Conservation (phyloP, 2,797 vertebrate species). For the Sebastes melanostomus region DNA sequence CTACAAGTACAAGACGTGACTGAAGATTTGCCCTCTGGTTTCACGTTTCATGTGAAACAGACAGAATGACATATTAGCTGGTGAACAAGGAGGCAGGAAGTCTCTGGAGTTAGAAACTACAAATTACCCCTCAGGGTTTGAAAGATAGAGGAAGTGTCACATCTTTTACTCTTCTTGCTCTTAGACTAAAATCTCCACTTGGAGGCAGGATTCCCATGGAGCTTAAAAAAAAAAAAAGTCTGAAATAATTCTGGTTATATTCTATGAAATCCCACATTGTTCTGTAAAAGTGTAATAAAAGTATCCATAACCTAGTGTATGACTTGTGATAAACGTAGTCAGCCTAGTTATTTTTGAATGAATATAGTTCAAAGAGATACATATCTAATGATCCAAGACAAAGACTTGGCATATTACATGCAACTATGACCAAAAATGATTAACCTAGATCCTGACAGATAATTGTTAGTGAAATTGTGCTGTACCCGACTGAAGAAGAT, state of each 20-base stretch:
- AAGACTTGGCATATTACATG: constrained; percentile 3
- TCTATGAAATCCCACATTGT: background rate
- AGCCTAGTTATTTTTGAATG: background rate
- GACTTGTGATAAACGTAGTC: background rate
- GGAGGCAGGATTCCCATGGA: background rate
- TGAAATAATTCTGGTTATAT: background rate
- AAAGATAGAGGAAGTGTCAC: constrained; percentile 26
- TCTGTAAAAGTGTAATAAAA: background rate
- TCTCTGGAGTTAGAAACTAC: constrained; percentile 41
- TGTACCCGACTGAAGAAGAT: background rate
- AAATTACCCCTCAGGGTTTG: constrained; percentile 52
- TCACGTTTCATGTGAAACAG: constrained; percentile 30
- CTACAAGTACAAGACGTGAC: background rate
- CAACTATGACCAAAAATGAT: background rate
- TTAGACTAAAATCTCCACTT: background rate
- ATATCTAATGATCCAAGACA: background rate
- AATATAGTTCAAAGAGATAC: background rate
- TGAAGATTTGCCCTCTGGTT: background rate
- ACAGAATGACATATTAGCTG: constrained; percentile 58
- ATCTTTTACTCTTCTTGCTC: constrained; percentile 5
- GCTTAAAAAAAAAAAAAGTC: background rate
- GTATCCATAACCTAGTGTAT: background rate
- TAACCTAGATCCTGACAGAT: constrained; percentile 11
- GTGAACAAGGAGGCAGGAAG: constrained; percentile 31
- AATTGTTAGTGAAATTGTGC: constrained; percentile 4